Percentiles rank a stretch among this genome's conserved stretches.
Evolutionary conservation across 1,140 invertebrate species (phyloP).

Genomic region (Saccostrea echinata): DNA sequence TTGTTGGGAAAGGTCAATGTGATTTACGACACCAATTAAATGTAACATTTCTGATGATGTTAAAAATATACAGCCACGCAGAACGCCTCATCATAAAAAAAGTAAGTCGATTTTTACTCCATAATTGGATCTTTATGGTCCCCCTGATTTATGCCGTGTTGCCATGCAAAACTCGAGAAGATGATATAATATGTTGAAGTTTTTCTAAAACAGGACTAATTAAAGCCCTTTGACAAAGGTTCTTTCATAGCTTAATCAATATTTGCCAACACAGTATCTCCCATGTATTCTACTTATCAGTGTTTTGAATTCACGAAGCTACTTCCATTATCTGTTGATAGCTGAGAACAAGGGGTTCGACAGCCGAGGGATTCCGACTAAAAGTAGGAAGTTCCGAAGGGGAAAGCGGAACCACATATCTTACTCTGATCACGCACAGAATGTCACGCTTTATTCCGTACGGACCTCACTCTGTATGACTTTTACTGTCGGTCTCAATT

Average conservation of each 20-base stretch:
- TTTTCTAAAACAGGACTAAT: conserved; percentile 38
- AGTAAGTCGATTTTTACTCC: conserved; percentile 14
- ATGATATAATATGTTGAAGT: conserved; percentile 27
- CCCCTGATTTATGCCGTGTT: conserved; percentile 26
- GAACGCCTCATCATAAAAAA: background rate
- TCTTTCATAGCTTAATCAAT: conserved; percentile 30
- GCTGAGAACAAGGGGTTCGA: conserved; percentile 13
- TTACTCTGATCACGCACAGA: conserved; percentile 29
- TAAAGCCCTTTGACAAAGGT: conserved; percentile 27
- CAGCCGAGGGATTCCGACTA: conserved; percentile 21
- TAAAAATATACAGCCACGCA: conserved; percentile 30
- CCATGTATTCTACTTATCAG: conserved; percentile 31
- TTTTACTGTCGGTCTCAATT: conserved; percentile 30
- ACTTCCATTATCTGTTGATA: conserved; percentile 27
- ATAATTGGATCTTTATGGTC: conserved; percentile 30
- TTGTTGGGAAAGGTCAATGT: conserved; percentile 3
- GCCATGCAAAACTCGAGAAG: conserved; percentile 30
- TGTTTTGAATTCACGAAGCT: conserved; percentile 17
- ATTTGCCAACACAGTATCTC: conserved; percentile 29
- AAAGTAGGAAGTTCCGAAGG: conserved; percentile 30
- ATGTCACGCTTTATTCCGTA: conserved; percentile 12
- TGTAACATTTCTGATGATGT: conserved; percentile 27
- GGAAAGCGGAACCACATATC: conserved; percentile 26
- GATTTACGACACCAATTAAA: conserved; percentile 35
- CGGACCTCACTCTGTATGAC: background rate